A percentile compares a stretch with the other conserved stretches of the same genome.
phyloP scores from a whole-genome alignment of 1,140 invertebrate species.

The Philaenus spumarius region DNA sequence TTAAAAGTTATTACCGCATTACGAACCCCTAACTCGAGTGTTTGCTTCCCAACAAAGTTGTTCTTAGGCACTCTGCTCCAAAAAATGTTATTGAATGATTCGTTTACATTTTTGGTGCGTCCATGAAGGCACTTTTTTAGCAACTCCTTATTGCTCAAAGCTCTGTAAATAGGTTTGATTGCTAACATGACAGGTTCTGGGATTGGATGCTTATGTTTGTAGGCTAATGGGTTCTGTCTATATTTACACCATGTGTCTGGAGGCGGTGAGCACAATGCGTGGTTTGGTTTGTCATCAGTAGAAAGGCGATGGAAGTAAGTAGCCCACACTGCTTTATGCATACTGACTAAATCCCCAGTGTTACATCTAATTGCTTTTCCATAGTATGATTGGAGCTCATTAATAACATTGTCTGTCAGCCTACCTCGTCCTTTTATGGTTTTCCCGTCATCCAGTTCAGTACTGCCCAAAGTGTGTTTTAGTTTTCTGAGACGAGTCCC shows the following conservation, averaged over 20 bases:
- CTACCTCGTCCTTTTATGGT: conserved; percentile 19
- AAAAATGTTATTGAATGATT: conserved; percentile 1
- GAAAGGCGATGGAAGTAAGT: conserved; percentile 34
- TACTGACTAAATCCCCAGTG: conserved; percentile 30
- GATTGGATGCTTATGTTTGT: neutral
- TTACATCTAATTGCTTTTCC: conserved; percentile 32
- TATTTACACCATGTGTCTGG: conserved; percentile 10
- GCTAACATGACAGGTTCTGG: conserved; percentile 9
- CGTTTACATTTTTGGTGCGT: neutral
- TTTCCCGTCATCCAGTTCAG: conserved; percentile 8
- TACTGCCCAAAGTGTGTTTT: neutral
- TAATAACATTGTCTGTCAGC: conserved; percentile 30
- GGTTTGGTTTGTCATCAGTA: conserved; percentile 26
- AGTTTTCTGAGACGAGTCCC: conserved; percentile 1
- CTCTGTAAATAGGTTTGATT: conserved; percentile 19
- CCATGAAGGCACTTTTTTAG: conserved; percentile 6
- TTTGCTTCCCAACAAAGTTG: neutral
- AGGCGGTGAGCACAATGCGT: neutral
- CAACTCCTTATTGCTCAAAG: conserved; percentile 7
- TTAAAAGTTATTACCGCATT: conserved; percentile 19
- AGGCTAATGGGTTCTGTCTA: conserved; percentile 18
- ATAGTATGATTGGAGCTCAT: conserved; percentile 27
- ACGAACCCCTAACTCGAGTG: neutral
- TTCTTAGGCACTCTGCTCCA: neutral
- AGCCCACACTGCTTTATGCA: conserved; percentile 34